Conservation (phyloP, 2,888 invertebrate species). For the Hyposoter didymator region DNA sequence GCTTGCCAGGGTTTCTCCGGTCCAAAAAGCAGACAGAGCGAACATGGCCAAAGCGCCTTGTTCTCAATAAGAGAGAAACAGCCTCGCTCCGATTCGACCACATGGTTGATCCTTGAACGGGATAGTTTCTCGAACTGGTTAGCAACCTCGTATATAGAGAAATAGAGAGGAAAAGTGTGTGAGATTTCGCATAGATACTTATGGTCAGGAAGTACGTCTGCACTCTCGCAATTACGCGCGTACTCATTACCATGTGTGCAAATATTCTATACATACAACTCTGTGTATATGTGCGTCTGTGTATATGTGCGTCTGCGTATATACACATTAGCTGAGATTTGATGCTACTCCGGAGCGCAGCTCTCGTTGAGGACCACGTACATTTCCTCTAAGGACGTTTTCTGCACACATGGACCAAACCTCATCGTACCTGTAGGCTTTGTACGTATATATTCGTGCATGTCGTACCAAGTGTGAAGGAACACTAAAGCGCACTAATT, state of each 20-base stretch:
- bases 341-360: slow-evolving; percentile 10
- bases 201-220: slow-evolving; percentile 53
- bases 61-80: slow-evolving; percentile 27
- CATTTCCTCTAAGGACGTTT: slow-evolving; percentile 29
- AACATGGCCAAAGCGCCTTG: slow-evolving; percentile 13
- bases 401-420: slow-evolving; percentile 14
- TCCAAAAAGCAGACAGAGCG: slow-evolving; percentile 10
- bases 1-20: slow-evolving; percentile 72
- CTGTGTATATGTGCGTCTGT: not conserved
- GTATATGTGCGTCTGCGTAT: not conserved
- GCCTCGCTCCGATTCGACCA: slow-evolving; percentile 12
- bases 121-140: slow-evolving; percentile 44
- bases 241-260: slow-evolving; percentile 28
- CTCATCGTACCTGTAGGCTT: not conserved
- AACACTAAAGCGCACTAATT: slow-evolving; percentile 49
- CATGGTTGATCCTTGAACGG: slow-evolving; percentile 43
- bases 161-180: slow-evolving; percentile 7
- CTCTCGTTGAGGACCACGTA: slow-evolving; percentile 19
- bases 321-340: not conserved
- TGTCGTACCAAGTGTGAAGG: slow-evolving; percentile 6
- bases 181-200: slow-evolving; percentile 31
- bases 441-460: not conserved
- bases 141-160: slow-evolving; percentile 2
- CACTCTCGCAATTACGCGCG: slow-evolving; percentile 51
- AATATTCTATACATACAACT: not conserved